phyloP scores from a whole-genome alignment of 2,113 vertebrate genomes.

The Narcine bancroftii region DNA sequence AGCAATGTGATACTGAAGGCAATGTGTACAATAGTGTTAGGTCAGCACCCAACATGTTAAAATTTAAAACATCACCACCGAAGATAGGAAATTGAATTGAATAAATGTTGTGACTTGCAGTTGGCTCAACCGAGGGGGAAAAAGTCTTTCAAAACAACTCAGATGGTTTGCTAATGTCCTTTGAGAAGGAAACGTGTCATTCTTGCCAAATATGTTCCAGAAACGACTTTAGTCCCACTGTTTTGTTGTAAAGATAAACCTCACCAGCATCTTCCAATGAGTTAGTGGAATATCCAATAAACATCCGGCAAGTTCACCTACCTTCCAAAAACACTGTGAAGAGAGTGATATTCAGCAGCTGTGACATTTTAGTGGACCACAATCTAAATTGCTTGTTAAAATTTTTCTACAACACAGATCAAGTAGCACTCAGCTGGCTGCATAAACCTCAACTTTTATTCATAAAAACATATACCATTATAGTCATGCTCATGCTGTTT shows the following conservation, averaged over 20 bases:
- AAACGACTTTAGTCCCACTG: background rate
- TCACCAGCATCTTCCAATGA: background rate
- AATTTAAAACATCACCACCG: background rate
- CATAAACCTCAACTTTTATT: background rate
- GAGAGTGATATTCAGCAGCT: background rate
- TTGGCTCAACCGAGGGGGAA: background rate
- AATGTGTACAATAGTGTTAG: background rate
- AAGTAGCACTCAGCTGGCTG: background rate
- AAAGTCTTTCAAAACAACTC: background rate
- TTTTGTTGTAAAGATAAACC: background rate
- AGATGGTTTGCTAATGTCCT: background rate
- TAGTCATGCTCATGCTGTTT: too few species aligned
- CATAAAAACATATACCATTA: too few species aligned
- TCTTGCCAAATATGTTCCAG: background rate
- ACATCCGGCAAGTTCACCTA: background rate
- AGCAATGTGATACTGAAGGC: background rate
- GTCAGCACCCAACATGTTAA: background rate
- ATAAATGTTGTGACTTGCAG: background rate
- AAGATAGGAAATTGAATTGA: background rate
- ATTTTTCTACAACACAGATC: background rate
- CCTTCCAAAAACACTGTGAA: background rate
- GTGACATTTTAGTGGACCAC: background rate
- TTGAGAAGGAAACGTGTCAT: background rate
- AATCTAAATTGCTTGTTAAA: background rate
- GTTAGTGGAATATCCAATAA: background rate